A percentile compares a stretch with the other conserved stretches of the same genome.
Conservation (phyloP, 2,888 invertebrate genomes). For the Endomychus coccineus region DNA sequence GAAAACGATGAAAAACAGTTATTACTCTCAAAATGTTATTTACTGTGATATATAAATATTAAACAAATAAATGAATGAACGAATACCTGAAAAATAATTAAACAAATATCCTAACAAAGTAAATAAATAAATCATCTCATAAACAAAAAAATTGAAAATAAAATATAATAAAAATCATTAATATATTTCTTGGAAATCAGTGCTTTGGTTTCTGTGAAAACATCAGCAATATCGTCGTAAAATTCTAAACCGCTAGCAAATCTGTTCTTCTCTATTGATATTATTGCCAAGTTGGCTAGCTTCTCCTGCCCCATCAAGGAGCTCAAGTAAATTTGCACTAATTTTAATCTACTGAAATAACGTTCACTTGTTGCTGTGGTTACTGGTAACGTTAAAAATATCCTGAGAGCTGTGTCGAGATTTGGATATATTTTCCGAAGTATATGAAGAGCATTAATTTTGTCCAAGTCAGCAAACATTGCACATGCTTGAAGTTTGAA, state of each 20-base stretch:
- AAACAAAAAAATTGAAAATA: too few species aligned
- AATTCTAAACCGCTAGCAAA: slow-evolving; percentile 6
- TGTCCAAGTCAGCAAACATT: slow-evolving; percentile 4
- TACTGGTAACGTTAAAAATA: slow-evolving; percentile 21
- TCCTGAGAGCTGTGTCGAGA: slow-evolving; percentile 18
- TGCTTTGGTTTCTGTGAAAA: slow-evolving; percentile 3
- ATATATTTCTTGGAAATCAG: too few species aligned
- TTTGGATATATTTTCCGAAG: slow-evolving; percentile 13
- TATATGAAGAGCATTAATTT: slow-evolving; percentile 3
- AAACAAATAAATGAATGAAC: too few species aligned
- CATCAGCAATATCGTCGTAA: slow-evolving; percentile 4
- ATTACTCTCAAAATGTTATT: too few species aligned
- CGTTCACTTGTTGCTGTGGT: slow-evolving; percentile 19
- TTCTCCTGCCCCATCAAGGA: slow-evolving; percentile 20
- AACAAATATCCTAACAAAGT: too few species aligned
- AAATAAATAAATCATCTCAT: too few species aligned
- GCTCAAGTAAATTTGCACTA: slow-evolving; percentile 19
- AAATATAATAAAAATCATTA: too few species aligned
- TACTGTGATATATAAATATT: too few species aligned
- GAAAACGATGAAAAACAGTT: too few species aligned
- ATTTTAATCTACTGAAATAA: slow-evolving; percentile 20
- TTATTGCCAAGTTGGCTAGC: slow-evolving; percentile 12
- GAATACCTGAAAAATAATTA: too few species aligned
- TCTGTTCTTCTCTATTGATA: slow-evolving; percentile 9
- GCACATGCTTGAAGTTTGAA: slow-evolving; percentile 4